These are phyloP conservation scores for Aepyceros melampus DNA, from an alignment of 2,113 vertebrate species.

Conservation along the genomic window DNA sequence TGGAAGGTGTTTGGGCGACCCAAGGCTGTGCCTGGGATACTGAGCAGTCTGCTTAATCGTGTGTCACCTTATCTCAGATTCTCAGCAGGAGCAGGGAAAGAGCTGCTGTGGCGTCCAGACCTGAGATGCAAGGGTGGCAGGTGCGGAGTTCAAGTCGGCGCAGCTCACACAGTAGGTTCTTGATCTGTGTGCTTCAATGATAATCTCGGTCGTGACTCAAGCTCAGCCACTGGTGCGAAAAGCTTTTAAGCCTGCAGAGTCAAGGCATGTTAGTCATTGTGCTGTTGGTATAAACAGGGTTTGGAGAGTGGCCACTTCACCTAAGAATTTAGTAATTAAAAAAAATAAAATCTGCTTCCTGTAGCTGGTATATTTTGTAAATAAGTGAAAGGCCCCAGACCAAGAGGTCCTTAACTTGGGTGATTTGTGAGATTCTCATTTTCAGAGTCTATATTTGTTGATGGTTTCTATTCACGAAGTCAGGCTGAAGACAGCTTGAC, in stretches of 20 bases:
- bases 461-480: conserved; percentile 55
- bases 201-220: background rate
- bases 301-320: conserved; percentile 47
- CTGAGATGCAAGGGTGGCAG: background rate
- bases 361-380: conserved; percentile 67
- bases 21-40: background rate
- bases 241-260: background rate
- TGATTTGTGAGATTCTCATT: conserved; percentile 44
- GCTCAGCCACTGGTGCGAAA: background rate
- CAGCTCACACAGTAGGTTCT: background rate
- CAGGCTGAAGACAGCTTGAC: conserved; percentile 29
- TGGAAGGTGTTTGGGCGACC: background rate
- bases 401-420: conserved; percentile 16
- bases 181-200: background rate
- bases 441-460: conserved; percentile 65
- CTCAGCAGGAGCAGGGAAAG: background rate
- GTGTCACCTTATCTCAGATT: background rate
- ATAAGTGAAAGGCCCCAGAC: conserved; percentile 17
- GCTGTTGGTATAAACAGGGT: conserved; percentile 52
- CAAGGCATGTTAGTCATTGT: background rate
- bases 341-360: conserved; percentile 7
- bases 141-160: background rate
- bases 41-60: background rate
- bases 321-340: conserved; percentile 15
- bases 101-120: background rate